Evolutionary conservation across 2,113 vertebrate species (phyloP).

Genomic region (Leuciscus idus): DNA sequence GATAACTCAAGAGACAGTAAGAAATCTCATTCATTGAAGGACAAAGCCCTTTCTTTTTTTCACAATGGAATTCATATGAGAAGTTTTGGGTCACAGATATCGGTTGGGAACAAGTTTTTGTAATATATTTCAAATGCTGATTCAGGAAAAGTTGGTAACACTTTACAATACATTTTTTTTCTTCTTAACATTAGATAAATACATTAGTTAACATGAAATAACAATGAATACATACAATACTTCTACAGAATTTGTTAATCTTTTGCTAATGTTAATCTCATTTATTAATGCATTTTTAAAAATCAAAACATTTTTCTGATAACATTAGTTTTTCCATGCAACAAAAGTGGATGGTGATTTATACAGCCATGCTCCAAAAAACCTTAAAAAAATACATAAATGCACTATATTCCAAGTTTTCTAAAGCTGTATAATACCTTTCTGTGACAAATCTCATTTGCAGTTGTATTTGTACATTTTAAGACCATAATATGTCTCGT

Average conservation of each 20-base stretch:
- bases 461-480: neutral
- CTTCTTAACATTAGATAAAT: too few species aligned
- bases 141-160: too few species aligned
- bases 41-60: neutral
- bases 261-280: too few species aligned
- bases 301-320: too few species aligned
- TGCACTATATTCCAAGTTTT: neutral
- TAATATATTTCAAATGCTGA: neutral
- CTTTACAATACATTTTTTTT: too few species aligned
- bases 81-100: neutral
- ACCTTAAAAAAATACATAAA: neutral
- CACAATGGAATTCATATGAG: neutral
- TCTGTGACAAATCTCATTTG: neutral
- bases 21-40: neutral
- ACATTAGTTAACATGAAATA: too few species aligned
- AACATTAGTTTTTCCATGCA: neutral
- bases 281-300: too few species aligned
- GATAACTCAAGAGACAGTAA: conserved; percentile 26
- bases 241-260: too few species aligned
- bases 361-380: neutral
- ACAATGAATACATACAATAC: too few species aligned
- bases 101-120: neutral
- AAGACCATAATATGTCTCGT: neutral
- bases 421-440: neutral
- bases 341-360: neutral